These are phyloP conservation scores for Sesamia nonagrioides DNA, from an alignment of 1,140 invertebrate genomes.

Conservation along the genomic window DNA sequence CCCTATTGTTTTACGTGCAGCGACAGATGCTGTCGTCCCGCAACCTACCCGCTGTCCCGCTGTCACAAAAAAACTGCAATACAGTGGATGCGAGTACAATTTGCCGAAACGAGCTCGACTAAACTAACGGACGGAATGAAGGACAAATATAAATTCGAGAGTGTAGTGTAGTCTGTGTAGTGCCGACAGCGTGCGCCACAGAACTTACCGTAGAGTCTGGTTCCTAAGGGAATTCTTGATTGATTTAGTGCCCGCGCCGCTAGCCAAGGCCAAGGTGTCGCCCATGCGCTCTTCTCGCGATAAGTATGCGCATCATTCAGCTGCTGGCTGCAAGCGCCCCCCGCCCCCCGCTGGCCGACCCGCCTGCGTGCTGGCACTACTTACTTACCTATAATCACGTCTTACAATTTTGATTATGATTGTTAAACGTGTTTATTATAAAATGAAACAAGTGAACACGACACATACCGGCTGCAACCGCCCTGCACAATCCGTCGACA, in stretches of 20 bases:
- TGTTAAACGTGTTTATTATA: neutral
- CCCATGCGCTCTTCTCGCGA: neutral
- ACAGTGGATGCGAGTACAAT: neutral
- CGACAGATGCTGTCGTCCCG: conserved; percentile 14
- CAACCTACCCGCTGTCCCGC: neutral
- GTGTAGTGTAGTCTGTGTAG: too few species aligned
- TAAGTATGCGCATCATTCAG: conserved; percentile 27
- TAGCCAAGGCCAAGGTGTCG: conserved; percentile 33
- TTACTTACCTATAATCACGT: neutral
- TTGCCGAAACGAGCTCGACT: neutral
- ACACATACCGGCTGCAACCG: neutral
- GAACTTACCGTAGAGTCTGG: neutral
- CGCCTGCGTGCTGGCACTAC: neutral
- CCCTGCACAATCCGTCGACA: neutral
- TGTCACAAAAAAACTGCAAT: neutral
- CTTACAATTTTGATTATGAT: conserved; percentile 31
- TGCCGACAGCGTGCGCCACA: neutral
- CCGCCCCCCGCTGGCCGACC: neutral
- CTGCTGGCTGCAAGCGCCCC: conserved; percentile 8
- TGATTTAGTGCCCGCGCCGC: neutral
- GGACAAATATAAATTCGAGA: neutral
- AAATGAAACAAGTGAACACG: neutral
- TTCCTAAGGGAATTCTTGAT: too few species aligned
- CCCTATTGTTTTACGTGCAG: conserved; percentile 67
- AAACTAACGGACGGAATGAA: neutral